These are phyloP conservation scores for Synanceia verrucosa DNA, from an alignment of 2,797 vertebrate species.

Conservation along the genomic window DNA sequence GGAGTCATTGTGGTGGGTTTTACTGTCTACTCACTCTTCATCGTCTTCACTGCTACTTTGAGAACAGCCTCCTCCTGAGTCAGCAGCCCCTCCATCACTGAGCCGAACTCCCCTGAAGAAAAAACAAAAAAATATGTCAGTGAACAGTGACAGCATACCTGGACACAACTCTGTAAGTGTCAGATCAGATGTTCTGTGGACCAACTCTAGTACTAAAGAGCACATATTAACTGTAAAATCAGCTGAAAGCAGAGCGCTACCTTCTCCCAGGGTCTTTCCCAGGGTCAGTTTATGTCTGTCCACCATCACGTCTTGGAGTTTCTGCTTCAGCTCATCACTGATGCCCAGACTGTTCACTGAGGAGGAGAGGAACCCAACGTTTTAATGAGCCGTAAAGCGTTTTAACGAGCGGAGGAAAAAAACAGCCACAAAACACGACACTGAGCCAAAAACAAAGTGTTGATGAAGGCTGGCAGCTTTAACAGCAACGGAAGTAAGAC, in stretches of 20 bases:
- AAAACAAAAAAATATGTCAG: no score
- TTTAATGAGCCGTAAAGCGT: conserved; percentile 10
- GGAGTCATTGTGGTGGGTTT: conserved; percentile 37
- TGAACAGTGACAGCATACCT: no score
- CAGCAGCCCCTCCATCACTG: conserved; percentile 92
- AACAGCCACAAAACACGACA: conserved; percentile 12
- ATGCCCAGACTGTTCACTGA: conserved; percentile 93
- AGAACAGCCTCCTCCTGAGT: conserved; percentile 89
- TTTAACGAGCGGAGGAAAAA: conserved; percentile 32
- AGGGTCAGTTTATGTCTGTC: conserved; percentile 91
- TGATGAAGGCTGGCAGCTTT: conserved; percentile 12
- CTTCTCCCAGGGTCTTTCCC: conserved; percentile 94
- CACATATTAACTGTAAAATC: conserved; percentile 1
- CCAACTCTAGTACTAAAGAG: background rate
- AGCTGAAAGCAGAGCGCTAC: conserved; percentile 60
- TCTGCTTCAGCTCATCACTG: conserved; percentile 92
- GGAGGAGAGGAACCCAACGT: conserved; percentile 19
- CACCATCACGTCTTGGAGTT: conserved; percentile 93
- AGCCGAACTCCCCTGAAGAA: conserved; percentile 90
- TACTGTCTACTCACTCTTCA: conserved; percentile 89
- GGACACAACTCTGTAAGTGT: no score
- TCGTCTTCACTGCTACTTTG: conserved; percentile 94
- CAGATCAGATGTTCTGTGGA: no score
- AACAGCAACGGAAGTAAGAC: background rate
- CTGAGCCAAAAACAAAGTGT: conserved; percentile 21